Evolutionary conservation across 2,113 vertebrate genomes (phyloP).

Genomic region (Crotalus tigris): DNA sequence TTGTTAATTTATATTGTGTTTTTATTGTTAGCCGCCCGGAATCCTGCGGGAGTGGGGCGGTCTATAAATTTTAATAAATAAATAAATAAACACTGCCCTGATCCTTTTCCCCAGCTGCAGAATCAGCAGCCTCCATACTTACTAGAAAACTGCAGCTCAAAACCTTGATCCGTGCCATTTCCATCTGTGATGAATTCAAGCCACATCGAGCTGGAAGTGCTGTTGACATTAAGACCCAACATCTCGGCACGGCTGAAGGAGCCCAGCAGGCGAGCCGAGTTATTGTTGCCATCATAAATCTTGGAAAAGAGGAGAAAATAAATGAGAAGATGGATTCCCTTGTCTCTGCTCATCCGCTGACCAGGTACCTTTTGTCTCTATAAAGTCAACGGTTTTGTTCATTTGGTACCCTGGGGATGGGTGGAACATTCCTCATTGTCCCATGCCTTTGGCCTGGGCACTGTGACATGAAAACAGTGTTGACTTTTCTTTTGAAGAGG

Average conservation of each 20-base stretch:
- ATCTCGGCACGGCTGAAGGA: constrained; percentile 83
- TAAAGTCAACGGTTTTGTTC: not conserved
- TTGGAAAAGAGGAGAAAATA: constrained; percentile 49
- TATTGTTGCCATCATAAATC: constrained; percentile 95
- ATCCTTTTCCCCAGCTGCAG: not conserved
- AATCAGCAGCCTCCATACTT: constrained; percentile 46
- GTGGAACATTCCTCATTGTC: not conserved
- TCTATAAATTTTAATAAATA: too few species aligned
- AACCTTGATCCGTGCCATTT: constrained; percentile 92
- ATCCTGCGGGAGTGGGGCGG: too few species aligned
- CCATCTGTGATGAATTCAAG: constrained; percentile 89
- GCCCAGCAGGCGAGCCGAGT: constrained; percentile 85
- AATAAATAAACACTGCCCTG: too few species aligned
- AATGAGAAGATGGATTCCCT: not conserved
- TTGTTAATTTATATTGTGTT: too few species aligned
- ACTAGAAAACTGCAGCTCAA: constrained; percentile 97
- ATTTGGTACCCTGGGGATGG: not conserved
- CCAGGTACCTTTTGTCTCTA: not conserved
- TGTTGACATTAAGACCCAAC: constrained; percentile 85
- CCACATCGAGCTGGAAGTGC: constrained; percentile 96
- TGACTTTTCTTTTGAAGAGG: not conserved
- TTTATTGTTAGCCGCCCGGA: too few species aligned
- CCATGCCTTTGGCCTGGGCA: not conserved
- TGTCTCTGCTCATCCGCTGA: not conserved
- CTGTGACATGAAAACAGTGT: not conserved